Percentiles rank a stretch among this genome's conserved stretches.
Evolutionary conservation across 2,113 vertebrate species (phyloP).

Genomic region (Coturnix japonica): DNA sequence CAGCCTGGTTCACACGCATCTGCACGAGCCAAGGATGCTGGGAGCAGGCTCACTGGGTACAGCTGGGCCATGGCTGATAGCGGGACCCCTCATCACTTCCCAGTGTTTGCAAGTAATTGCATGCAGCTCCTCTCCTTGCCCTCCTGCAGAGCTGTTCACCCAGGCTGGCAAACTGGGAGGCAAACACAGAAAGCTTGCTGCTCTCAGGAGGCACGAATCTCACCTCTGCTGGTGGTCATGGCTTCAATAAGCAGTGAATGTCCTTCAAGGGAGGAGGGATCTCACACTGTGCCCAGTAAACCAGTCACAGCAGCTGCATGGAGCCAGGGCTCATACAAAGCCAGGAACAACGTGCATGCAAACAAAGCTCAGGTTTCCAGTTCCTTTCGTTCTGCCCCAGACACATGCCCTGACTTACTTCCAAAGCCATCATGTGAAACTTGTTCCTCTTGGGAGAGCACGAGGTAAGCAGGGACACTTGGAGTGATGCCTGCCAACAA

Average conservation of each 20-base stretch:
- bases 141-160: background rate
- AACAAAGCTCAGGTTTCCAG: background rate
- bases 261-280: background rate
- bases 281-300: background rate
- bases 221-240: background rate
- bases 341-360: accelerated
- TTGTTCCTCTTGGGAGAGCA: background rate
- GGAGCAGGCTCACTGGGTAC: background rate
- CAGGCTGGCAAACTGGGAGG: background rate
- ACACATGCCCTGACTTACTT: background rate
- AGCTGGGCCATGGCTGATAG: background rate
- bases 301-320: background rate
- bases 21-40: background rate
- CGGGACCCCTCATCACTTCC: background rate
- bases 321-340: background rate
- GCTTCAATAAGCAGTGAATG: background rate
- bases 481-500: background rate
- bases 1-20: background rate
- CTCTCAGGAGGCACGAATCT: background rate
- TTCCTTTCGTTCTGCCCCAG: background rate
- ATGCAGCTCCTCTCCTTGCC: background rate
- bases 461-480: background rate
- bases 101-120: background rate
- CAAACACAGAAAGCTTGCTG: background rate
- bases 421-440: background rate